A percentile compares a stretch with the other conserved stretches of the same genome.
Conservation (phyloP, 2,797 vertebrate genomes). For the Erithacus rubecula region DNA sequence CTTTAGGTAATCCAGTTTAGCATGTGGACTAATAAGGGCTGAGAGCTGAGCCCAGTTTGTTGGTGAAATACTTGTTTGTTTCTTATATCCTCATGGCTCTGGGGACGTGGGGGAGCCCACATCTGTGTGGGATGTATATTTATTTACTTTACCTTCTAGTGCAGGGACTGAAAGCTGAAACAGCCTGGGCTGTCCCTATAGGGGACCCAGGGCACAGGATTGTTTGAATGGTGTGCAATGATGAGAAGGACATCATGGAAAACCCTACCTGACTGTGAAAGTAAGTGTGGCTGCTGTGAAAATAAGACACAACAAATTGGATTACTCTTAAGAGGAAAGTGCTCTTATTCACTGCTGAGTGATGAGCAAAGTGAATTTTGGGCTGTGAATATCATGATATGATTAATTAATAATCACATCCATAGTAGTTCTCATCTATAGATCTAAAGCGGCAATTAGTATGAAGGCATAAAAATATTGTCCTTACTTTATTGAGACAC, state of each 20-base stretch:
- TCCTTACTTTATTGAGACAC: constrained; percentile 16
- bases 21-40: neutral
- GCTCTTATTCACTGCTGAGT: neutral
- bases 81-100: neutral
- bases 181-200: neutral
- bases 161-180: neutral
- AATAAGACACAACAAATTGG: constrained; percentile 3
- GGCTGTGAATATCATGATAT: neutral
- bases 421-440: constrained; percentile 2
- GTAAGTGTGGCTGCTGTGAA: constrained; percentile 25
- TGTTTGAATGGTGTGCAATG: neutral
- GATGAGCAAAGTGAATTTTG: constrained; percentile 9
- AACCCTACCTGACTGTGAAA: neutral
- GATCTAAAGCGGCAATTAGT: constrained; percentile 53
- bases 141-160: neutral
- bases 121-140: neutral
- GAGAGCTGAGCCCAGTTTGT: neutral
- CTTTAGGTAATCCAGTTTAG: constrained; percentile 4
- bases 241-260: neutral
- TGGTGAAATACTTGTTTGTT: neutral
- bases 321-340: constrained; percentile 11
- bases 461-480: constrained; percentile 3
- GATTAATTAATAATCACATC: constrained; percentile 41
- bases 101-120: accelerated
- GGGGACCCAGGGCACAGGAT: accelerated